A percentile compares a stretch with the other conserved stretches of the same genome.
Evolutionary conservation across 2,888 invertebrate genomes (phyloP).

Genomic region (Pyrgus malvae): DNA sequence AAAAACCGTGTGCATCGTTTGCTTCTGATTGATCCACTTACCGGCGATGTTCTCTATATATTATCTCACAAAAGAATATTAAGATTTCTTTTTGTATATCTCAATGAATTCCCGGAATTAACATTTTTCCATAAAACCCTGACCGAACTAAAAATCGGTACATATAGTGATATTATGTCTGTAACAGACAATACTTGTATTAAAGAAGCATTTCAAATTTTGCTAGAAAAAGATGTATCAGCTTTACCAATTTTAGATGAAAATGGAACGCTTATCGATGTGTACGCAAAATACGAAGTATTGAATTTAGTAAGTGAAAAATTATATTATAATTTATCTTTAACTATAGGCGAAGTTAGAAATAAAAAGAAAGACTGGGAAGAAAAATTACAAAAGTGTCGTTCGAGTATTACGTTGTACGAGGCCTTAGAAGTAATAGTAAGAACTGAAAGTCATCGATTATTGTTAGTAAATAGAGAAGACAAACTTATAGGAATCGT

Average conservation of each 20-base stretch:
- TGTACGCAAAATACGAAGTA: slow-evolving; percentile 78
- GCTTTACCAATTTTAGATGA: slow-evolving; percentile 73
- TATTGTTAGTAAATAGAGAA: slow-evolving; percentile 77
- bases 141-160: slow-evolving; percentile 71
- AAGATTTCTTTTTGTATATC: slow-evolving; percentile 73
- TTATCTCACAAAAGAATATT: slow-evolving; percentile 75
- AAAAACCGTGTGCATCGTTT: slow-evolving; percentile 73
- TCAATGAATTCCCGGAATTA: slow-evolving; percentile 75
- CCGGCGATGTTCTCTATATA: slow-evolving; percentile 72
- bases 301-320: slow-evolving; percentile 94
- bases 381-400: slow-evolving; percentile 95
- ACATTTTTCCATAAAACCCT: slow-evolving; percentile 74
- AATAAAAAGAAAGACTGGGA: slow-evolving; percentile 95
- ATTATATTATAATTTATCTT: slow-evolving; percentile 94
- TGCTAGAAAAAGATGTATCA: slow-evolving; percentile 72
- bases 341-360: slow-evolving; percentile 92
- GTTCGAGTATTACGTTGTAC: slow-evolving; percentile 90
- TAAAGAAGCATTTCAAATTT: slow-evolving; percentile 68
- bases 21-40: slow-evolving; percentile 65
- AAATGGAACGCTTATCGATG: slow-evolving; percentile 65
- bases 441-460: slow-evolving; percentile 89
- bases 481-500: slow-evolving; percentile 74
- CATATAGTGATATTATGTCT: slow-evolving; percentile 67
- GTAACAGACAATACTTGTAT: slow-evolving; percentile 66
- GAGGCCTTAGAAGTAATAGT: slow-evolving; percentile 95